A percentile compares a stretch with the other conserved stretches of the same genome.
These are phyloP conservation scores for Spodoptera exigua DNA, from an alignment of 2,888 invertebrate genomes.

Conservation along the genomic window DNA sequence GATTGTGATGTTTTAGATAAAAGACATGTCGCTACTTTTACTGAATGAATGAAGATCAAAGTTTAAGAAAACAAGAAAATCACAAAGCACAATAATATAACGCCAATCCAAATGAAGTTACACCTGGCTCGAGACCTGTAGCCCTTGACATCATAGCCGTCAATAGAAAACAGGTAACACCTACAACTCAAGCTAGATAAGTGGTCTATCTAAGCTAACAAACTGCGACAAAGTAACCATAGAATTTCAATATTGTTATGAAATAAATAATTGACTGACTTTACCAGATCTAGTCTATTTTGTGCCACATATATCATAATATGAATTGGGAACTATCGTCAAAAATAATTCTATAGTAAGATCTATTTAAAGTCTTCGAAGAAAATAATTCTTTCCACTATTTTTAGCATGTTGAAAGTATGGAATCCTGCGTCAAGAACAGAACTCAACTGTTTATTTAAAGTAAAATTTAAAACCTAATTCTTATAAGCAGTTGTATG, in stretches of 20 bases:
- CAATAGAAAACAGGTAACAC: constrained; percentile 46
- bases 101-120: constrained; percentile 23
- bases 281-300: no score
- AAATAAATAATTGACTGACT: constrained; percentile 42
- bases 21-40: no score
- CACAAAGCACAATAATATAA: constrained; percentile 7
- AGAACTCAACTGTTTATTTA: no score
- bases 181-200: constrained; percentile 44
- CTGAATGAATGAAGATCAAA: no score
- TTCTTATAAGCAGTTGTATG: no score
- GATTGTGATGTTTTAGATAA: no score
- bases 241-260: constrained; percentile 47
- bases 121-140: constrained; percentile 40
- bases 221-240: constrained; percentile 47
- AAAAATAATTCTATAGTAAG: constrained; percentile 15
- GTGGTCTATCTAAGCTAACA: constrained; percentile 48
- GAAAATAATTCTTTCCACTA: no score
- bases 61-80: background rate
- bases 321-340: no score
- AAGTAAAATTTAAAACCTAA: no score
- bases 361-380: constrained; percentile 21
- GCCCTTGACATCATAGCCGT: constrained; percentile 42
- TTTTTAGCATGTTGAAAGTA: no score
- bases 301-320: no score
- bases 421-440: no score